A percentile compares a stretch with the other conserved stretches of the same genome.
Evolutionary conservation across 2,113 vertebrate species (phyloP).

Genomic region (Sceloporus undulatus): DNA sequence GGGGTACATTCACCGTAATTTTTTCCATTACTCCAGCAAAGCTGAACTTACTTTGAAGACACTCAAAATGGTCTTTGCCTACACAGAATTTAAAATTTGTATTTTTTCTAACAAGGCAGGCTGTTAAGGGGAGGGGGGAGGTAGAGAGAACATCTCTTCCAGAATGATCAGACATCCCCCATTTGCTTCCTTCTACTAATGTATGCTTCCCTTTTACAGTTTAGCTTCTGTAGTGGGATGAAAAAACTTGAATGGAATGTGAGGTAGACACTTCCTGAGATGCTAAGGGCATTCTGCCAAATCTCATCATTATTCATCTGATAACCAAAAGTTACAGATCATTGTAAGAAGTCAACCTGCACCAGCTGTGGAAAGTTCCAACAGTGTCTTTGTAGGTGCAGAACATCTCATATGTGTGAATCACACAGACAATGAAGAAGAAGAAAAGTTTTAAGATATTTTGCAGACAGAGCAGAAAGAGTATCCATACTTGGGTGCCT

Average conservation of each 20-base stretch:
- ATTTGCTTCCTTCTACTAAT: conserved; percentile 74
- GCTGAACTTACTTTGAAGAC: neutral
- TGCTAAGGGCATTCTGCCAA: conserved; percentile 61
- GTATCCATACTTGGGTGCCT: neutral
- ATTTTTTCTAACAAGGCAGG: conserved; percentile 8
- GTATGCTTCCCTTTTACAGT: conserved; percentile 70
- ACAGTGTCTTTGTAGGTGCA: too few relatives aligned
- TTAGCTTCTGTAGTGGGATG: conserved; percentile 64
- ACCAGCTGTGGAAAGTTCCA: neutral
- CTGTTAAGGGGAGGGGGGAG: conserved; percentile 21
- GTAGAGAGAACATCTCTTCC: conserved; percentile 46
- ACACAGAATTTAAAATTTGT: neutral
- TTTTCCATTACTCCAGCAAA: neutral
- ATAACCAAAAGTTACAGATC: conserved; percentile 50
- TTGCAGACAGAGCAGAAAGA: neutral
- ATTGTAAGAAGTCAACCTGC: conserved; percentile 8
- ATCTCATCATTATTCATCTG: conserved; percentile 52
- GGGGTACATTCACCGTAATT: neutral
- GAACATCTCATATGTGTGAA: too few relatives aligned
- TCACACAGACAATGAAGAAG: too few relatives aligned
- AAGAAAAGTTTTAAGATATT: too few relatives aligned
- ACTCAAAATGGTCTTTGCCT: neutral
- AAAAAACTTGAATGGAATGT: conserved; percentile 64
- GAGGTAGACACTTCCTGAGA: conserved; percentile 69
- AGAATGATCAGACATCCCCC: conserved; percentile 66